Evolutionary conservation across 2,797 vertebrate species (phyloP).

Genomic region (Bradypus variegatus): DNA sequence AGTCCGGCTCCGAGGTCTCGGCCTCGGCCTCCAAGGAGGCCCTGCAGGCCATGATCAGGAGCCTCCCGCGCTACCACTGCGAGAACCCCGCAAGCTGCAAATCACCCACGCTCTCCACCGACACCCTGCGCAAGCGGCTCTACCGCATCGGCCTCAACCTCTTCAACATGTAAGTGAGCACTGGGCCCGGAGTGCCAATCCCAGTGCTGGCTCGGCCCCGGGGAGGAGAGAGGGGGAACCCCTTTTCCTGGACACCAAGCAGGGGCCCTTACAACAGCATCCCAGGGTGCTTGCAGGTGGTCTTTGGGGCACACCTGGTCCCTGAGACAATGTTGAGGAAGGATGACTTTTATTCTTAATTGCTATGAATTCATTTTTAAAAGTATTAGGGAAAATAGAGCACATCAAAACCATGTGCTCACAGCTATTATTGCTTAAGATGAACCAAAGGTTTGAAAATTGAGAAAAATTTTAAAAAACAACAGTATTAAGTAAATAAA

Average conservation of each 20-base stretch:
- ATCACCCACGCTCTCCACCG: slow-evolving; percentile 95
- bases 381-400: background rate
- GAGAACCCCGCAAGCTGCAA: slow-evolving; percentile 92
- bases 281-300: background rate
- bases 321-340: background rate
- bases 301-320: background rate
- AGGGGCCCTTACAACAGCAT: background rate
- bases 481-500: background rate
- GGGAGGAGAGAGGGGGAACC: background rate
- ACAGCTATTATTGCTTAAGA: background rate
- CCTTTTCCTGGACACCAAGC: too few relatives aligned
- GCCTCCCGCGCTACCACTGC: slow-evolving; percentile 93
- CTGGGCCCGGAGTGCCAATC: rapidly evolving
- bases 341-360: background rate
- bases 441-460: slow-evolving; percentile 12
- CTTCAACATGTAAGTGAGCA: slow-evolving; percentile 93
- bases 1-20: slow-evolving; percentile 84
- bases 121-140: slow-evolving; percentile 96
- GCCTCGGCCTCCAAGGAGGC: slow-evolving; percentile 92
- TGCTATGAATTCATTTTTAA: background rate
- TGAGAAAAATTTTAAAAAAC: background rate
- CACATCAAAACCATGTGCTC: background rate
- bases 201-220: background rate
- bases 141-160: slow-evolving; percentile 99
- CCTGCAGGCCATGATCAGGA: slow-evolving; percentile 94